Base-by-base conservation (phyloP, 1,140 invertebrate species). In the Nebria ingens region DNA sequence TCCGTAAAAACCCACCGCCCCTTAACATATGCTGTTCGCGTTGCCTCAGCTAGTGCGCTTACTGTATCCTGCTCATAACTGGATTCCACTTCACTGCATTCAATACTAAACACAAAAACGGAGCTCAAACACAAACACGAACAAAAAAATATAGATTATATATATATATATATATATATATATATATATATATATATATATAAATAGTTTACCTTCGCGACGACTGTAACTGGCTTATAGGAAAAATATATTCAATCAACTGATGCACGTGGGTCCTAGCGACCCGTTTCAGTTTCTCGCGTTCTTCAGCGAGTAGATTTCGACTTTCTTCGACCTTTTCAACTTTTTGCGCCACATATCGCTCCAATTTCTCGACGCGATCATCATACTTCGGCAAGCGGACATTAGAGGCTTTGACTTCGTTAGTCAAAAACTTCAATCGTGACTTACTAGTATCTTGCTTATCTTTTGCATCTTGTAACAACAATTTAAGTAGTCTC, bases 221-320 rank as follows among this genome's bases (percentile, higher is more conserved):
- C 25, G 75, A 76, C 61, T 79, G 71, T 52, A 83, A 74, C 64
- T 77, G 72, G 34, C 73, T 71, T 58, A 90, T 81, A 11, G 86
- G 86, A 72, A 91, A 90, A 63, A 91, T 86, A 69, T 84, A 86
- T 60, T 84, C 74, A 42, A 82, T 79, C 12, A 90, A 74, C 65
- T 88, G 83, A 55, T 82, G 72, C 45, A 86, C 78, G 59, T 81
- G 76, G 38, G 73, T 73, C 64, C 78, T 73, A 29, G 83, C 74
- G 34, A 84, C 63, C 61, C 78, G 79, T 60, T 84, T 86, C 21
- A 85, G 65, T 22, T 78, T 65, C 15, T 77, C 71, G 38, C 76
- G 72, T 58, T 78, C 77, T 42, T 77, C 74, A 51, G 75, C 73
- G 40, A 83, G 73, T 20, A 65, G 65, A 55, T 73, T 72, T 25